phyloP scores from a whole-genome alignment of 2,113 vertebrate genomes.

The Pluvialis apricaria region DNA sequence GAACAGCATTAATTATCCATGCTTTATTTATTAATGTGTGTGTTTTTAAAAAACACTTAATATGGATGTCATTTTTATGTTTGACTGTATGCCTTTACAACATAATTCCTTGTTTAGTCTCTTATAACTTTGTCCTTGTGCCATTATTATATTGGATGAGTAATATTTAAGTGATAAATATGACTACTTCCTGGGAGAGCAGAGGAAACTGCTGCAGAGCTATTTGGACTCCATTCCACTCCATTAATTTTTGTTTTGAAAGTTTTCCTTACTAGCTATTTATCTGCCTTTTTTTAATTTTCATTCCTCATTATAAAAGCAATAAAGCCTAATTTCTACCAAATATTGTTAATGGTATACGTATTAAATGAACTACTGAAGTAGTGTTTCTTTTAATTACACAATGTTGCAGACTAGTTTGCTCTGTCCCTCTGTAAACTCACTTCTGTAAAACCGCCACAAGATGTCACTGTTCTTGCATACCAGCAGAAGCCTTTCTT shows the following conservation, averaged over 20 bases:
- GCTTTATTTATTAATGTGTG: conserved; percentile 1
- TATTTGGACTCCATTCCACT: background rate
- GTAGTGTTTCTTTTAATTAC: background rate
- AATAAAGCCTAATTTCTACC: conserved; percentile 74
- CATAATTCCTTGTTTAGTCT: background rate
- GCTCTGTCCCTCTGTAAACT: background rate
- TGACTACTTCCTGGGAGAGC: conserved; percentile 55
- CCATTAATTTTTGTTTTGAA: conserved; percentile 15
- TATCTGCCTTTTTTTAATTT: background rate
- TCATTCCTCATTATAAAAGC: conserved; percentile 67
- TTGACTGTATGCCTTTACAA: conserved; percentile 4
- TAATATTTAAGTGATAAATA: background rate
- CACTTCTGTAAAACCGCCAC: conserved; percentile 36
- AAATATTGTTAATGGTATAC: conserved; percentile 41
- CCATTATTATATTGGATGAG: background rate
- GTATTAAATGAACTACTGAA: conserved; percentile 38
- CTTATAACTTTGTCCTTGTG: background rate
- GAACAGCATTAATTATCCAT: background rate
- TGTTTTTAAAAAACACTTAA: background rate
- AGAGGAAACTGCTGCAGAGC: conserved; percentile 19
- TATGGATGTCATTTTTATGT: conserved; percentile 24
- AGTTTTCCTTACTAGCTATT: conserved; percentile 24
- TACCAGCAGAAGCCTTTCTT: background rate
- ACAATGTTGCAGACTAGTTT: background rate
- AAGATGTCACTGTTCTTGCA: conserved; percentile 50